Evolutionary conservation across 1,140 invertebrate genomes (phyloP).

Genomic region (Sinella curviseta): DNA sequence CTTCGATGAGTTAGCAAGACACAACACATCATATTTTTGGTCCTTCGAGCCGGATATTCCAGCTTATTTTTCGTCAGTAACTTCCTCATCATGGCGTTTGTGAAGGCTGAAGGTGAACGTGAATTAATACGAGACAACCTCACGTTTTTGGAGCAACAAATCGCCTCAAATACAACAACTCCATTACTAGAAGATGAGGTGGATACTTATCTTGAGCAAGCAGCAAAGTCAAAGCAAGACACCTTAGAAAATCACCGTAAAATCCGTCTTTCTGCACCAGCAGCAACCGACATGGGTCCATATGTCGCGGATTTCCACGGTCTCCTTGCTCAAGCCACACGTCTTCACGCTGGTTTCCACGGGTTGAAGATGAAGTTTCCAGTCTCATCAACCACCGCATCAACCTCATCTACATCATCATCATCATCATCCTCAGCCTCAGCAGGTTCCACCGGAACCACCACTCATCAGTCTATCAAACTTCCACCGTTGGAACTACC

Average conservation of each 20-base stretch:
- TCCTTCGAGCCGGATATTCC: too few species aligned
- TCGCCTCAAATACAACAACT: background rate
- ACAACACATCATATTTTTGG: too few species aligned
- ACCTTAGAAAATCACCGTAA: background rate
- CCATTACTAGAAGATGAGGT: background rate
- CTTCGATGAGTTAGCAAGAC: too few species aligned
- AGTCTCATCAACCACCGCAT: background rate
- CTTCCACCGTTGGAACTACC: constrained; percentile 26
- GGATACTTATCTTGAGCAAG: background rate
- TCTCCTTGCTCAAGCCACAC: background rate
- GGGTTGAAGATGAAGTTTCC: background rate
- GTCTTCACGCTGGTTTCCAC: background rate
- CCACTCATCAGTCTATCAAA: constrained; percentile 12
- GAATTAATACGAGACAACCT: background rate
- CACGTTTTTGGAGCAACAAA: background rate
- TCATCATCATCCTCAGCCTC: background rate
- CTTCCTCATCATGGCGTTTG: background rate
- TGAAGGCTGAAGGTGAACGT: background rate
- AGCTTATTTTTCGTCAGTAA: too few species aligned
- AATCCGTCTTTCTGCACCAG: background rate
- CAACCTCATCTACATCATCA: background rate
- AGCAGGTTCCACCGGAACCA: background rate
- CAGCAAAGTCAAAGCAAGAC: background rate
- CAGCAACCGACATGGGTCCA: background rate
- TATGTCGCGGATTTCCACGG: background rate